Base-by-base conservation (phyloP, 2,797 vertebrate genomes). In the Arctocebus calabarensis region DNA sequence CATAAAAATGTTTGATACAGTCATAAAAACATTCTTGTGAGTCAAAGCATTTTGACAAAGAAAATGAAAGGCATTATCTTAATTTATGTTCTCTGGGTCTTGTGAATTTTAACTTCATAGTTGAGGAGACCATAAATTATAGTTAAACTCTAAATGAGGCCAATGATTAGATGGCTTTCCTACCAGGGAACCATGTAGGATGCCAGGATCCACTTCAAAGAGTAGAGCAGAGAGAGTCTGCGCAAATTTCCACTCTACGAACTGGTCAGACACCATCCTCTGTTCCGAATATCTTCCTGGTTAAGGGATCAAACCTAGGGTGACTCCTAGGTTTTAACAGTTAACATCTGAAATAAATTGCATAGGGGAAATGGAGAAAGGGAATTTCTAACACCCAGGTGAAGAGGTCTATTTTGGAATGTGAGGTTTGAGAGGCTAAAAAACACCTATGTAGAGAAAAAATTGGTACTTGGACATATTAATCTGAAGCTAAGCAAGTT, bases 11-110 rank as follows among this genome's bases (percentile, higher is more conserved):
- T 85, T 68, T 90, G 74, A 74, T 37, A 79, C 22, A 64, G 27
- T 78, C 86, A 86, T 84, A 64, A 91, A 96, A 92, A 79, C 14
- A 70, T 71, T 77, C 34, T 86, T 79, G 16, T 3, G 82, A 83
- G 40, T 84, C 37, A 83, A 92, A 95, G 55, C 20, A 75, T 77
- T 94, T 73, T 95, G 78, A 91, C 48, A 59, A 95, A 91, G 83
- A 88, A 90, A 96, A 88, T 37, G 29, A 89, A 93, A 94, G 79
- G 11, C 23, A 48, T 94, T 82, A 64, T 22, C 84, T 9, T 91
- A 88, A 91, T 94, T 92, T 87, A 82, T 43, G 29, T 43, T 85
- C 85, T 91, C 34, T 68, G 19, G 17, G 20, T 11, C 70, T 88
- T 91, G 43, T 48, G 29, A 87, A 87, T 55, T 87, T 90, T 89